A percentile compares a stretch with the other conserved stretches of the same genome.
phyloP scores from a whole-genome alignment of 2,113 vertebrate genomes.

The Mesembrinibis cayennensis region DNA sequence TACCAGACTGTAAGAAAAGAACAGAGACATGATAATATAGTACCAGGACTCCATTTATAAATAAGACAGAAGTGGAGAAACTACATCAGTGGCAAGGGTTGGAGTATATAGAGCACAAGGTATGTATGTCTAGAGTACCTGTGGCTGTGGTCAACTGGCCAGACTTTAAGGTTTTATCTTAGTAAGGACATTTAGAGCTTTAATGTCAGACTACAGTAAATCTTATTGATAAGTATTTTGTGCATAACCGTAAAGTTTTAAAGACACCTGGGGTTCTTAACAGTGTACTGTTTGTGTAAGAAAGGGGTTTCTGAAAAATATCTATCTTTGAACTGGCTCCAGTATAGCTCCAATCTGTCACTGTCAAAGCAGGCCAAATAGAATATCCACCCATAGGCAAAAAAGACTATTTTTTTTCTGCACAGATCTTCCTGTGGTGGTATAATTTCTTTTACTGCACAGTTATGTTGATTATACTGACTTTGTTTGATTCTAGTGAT shows the following conservation, averaged over 20 bases:
- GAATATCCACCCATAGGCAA: background rate
- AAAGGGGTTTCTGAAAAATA: background rate
- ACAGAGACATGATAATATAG: background rate
- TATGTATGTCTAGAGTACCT: background rate
- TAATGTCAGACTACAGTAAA: background rate
- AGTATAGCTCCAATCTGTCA: background rate
- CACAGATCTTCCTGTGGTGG: background rate
- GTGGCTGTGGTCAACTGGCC: background rate
- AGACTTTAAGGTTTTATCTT: background rate
- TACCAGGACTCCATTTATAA: background rate
- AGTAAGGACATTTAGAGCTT: background rate
- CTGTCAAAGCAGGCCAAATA: background rate
- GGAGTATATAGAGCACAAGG: background rate
- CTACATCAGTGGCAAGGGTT: background rate
- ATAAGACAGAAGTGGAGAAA: background rate
- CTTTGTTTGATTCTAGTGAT: slow-evolving; percentile 24
- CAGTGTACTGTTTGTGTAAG: background rate
- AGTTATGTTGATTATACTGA: background rate
- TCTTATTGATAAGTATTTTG: background rate
- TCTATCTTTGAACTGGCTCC: background rate
- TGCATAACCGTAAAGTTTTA: background rate
- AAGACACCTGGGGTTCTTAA: background rate
- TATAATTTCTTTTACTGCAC: slow-evolving; percentile 1
- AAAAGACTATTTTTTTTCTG: background rate
- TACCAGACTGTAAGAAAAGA: background rate